phyloP scores from a whole-genome alignment of 2,888 invertebrate species.

The Meliscaeva auricollis region DNA sequence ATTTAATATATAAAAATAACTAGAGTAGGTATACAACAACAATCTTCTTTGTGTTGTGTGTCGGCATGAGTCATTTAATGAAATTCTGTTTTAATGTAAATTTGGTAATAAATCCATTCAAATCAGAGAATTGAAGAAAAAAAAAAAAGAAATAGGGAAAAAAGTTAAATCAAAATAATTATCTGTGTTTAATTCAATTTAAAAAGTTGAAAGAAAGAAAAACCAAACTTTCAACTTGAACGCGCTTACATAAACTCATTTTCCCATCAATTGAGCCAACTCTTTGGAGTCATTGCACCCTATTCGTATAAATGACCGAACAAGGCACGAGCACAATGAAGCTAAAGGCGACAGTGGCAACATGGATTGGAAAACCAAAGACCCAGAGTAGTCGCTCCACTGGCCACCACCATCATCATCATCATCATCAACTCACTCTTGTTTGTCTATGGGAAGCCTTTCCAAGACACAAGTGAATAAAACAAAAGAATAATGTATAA shows the following conservation, averaged over 20 bases:
- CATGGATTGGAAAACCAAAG: slow-evolving; percentile 22
- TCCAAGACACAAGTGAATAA: slow-evolving; percentile 43
- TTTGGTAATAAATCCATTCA: slow-evolving; percentile 38
- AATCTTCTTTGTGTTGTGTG: slow-evolving; percentile 2
- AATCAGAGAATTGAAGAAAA: background rate
- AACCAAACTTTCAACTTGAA: slow-evolving; percentile 30
- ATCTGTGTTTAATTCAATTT: slow-evolving; percentile 32
- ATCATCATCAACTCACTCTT: slow-evolving; percentile 14
- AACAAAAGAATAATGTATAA: slow-evolving; percentile 57
- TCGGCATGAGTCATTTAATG: slow-evolving; percentile 36
- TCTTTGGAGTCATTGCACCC: slow-evolving; percentile 64
- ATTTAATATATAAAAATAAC: slow-evolving; percentile 9
- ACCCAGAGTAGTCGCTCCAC: slow-evolving; percentile 45
- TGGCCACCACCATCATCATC: slow-evolving; percentile 40
- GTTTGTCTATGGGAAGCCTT: slow-evolving; percentile 56
- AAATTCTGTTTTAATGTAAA: slow-evolving; percentile 10
- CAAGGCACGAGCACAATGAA: background rate
- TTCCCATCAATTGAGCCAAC: slow-evolving; percentile 50
- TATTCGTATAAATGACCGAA: background rate
- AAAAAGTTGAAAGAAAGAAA: slow-evolving; percentile 17
- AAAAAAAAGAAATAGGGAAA: background rate
- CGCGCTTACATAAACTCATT: background rate
- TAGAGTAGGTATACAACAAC: background rate
- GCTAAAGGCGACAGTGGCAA: background rate
- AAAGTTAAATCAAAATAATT: background rate